A percentile compares a stretch with the other conserved stretches of the same genome.
Evolutionary conservation across 2,888 invertebrate genomes (phyloP).

Genomic region (Lysandra bellargus): DNA sequence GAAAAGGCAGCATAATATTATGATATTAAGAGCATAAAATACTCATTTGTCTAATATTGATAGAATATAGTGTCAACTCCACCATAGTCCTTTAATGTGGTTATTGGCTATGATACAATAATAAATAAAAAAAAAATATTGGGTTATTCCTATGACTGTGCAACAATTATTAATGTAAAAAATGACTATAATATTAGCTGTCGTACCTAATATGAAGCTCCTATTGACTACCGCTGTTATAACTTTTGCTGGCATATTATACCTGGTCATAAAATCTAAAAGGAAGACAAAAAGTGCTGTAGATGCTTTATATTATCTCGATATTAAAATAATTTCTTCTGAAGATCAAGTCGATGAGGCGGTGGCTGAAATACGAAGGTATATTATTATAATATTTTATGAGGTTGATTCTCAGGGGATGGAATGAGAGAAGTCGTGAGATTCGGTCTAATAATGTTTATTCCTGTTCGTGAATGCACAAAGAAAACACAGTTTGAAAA

Average conservation of each 20-base stretch:
- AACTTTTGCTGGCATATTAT: slow-evolving; percentile 51
- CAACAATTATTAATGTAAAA: background rate
- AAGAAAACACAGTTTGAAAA: too few relatives aligned
- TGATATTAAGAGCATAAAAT: too few relatives aligned
- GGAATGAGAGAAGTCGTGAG: too few relatives aligned
- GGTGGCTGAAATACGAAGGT: slow-evolving; percentile 58
- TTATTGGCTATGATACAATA: background rate
- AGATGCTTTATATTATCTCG: slow-evolving; percentile 56
- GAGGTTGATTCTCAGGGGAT: too few relatives aligned
- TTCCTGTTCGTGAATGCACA: too few relatives aligned
- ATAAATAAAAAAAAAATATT: background rate
- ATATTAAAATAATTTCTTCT: slow-evolving; percentile 53
- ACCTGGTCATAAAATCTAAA: slow-evolving; percentile 48
- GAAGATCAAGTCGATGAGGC: slow-evolving; percentile 55
- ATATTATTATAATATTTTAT: slow-evolving; percentile 24
- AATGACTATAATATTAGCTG: background rate
- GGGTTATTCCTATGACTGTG: background rate
- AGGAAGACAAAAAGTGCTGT: slow-evolving; percentile 45
- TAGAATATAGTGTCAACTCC: background rate
- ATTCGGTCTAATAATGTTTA: too few relatives aligned
- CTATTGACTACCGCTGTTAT: slow-evolving; percentile 46
- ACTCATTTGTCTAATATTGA: too few relatives aligned
- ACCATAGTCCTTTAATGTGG: background rate
- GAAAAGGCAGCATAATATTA: too few relatives aligned
- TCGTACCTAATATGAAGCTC: background rate